A percentile compares a stretch with the other conserved stretches of the same genome.
Evolutionary conservation across 2,113 vertebrate genomes (phyloP).

Genomic region (Macrotis lagotis): DNA sequence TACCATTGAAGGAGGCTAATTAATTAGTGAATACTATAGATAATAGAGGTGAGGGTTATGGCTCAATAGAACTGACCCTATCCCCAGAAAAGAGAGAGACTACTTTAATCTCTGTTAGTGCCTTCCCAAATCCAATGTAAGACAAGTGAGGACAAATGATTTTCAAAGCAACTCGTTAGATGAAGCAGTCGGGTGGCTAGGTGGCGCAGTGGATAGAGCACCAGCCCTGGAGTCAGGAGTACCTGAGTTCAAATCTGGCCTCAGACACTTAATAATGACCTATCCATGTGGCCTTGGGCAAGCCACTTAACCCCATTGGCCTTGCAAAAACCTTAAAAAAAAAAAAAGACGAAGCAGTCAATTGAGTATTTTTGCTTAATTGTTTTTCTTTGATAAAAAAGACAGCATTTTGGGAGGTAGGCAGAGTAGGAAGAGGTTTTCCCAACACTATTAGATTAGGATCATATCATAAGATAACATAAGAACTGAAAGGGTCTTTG

Average conservation of each 20-base stretch:
- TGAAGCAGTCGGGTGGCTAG: too few relatives aligned
- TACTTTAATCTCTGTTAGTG: neutral
- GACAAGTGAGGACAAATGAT: neutral
- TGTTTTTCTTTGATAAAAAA: neutral
- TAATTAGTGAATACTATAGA: neutral
- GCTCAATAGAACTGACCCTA: neutral
- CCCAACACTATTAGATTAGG: neutral
- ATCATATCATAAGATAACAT: neutral
- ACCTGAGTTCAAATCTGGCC: too few relatives aligned
- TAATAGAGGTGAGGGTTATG: neutral
- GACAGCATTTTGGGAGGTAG: neutral
- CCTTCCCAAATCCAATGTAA: neutral
- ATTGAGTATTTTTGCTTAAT: neutral
- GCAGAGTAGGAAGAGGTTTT: neutral
- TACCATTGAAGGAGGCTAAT: slow-evolving; percentile 12
- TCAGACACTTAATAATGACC: too few relatives aligned
- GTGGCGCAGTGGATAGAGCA: too few relatives aligned
- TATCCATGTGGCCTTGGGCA: too few relatives aligned
- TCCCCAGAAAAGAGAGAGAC: neutral
- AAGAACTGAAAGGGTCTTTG: neutral
- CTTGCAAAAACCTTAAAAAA: too few relatives aligned
- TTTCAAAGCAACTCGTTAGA: too few relatives aligned
- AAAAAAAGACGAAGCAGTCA: neutral
- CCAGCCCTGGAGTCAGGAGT: too few relatives aligned
- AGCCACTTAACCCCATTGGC: too few relatives aligned